Evolutionary conservation across 2,797 vertebrate genomes (phyloP).

Genomic region (Hafferia zeledoni): DNA sequence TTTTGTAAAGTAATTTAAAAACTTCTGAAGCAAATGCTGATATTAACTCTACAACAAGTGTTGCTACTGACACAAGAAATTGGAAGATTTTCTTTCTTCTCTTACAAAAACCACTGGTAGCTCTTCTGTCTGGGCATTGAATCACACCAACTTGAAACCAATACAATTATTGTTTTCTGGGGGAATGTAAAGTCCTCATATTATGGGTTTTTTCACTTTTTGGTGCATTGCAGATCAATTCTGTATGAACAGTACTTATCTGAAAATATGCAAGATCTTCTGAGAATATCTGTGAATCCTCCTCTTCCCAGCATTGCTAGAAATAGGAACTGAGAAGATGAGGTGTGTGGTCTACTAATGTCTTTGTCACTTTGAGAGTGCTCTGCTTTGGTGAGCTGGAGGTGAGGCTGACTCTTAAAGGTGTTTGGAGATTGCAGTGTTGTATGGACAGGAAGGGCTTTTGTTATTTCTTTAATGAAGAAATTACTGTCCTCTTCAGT

Average conservation of each 20-base stretch:
- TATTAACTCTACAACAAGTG: not conserved
- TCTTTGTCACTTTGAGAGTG: not conserved
- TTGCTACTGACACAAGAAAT: not conserved
- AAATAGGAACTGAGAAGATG: not conserved
- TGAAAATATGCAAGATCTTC: not conserved
- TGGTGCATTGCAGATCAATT: not conserved
- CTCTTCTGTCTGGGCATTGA: not conserved
- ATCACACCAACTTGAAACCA: not conserved
- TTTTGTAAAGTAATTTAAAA: not conserved
- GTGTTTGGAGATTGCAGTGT: not conserved
- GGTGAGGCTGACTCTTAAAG: not conserved
- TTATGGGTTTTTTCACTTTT: not conserved
- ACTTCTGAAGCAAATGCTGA: not conserved
- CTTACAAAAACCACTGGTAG: not conserved
- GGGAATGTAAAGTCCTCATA: not conserved
- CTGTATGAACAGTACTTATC: not conserved
- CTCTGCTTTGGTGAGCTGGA: not conserved
- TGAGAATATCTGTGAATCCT: not conserved
- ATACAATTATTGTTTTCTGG: not conserved
- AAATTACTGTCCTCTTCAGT: not conserved
- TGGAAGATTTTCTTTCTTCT: not conserved
- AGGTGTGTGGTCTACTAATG: not conserved
- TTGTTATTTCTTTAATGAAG: not conserved
- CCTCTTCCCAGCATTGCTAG: not conserved
- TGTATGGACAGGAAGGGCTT: not conserved